These are phyloP conservation scores for Ambastaia sidthimunki DNA, from an alignment of 2,797 vertebrate species.

Conservation along the genomic window DNA sequence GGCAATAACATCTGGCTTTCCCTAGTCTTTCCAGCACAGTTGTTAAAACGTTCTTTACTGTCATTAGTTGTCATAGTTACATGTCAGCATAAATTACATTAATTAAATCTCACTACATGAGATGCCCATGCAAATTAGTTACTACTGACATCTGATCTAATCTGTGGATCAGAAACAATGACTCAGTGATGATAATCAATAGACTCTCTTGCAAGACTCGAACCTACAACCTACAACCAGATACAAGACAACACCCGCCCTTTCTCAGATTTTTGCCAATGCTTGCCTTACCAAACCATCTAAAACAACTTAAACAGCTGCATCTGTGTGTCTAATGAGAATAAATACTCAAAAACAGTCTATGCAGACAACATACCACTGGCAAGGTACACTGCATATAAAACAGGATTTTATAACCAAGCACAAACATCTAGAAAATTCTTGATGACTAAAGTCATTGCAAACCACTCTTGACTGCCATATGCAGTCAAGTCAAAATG, in stretches of 20 bases:
- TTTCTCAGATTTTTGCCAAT: conserved; percentile 11
- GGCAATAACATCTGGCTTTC: neutral
- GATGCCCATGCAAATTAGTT: neutral
- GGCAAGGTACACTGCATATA: conserved; percentile 22
- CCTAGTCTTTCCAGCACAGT: neutral
- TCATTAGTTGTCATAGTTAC: neutral
- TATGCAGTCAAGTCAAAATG: neutral
- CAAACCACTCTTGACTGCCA: neutral
- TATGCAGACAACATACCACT: conserved; percentile 5
- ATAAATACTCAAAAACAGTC: conserved; percentile 15
- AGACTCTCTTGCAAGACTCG: neutral
- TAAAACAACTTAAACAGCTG: conserved; percentile 14
- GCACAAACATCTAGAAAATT: conserved; percentile 10
- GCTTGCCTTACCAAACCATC: neutral
- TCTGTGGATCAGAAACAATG: neutral
- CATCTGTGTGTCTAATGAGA: conserved; percentile 28
- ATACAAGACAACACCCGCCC: neutral
- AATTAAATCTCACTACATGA: too few species aligned
- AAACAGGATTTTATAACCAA: conserved; percentile 23
- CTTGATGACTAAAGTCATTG: neutral
- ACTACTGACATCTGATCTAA: neutral
- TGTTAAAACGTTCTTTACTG: neutral
- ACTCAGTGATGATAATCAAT: neutral
- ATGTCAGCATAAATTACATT: neutral
- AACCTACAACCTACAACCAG: neutral